Percentiles rank a stretch among this genome's conserved stretches.
phyloP scores from a whole-genome alignment of 2,113 vertebrate species.

The Trinectes maculatus region DNA sequence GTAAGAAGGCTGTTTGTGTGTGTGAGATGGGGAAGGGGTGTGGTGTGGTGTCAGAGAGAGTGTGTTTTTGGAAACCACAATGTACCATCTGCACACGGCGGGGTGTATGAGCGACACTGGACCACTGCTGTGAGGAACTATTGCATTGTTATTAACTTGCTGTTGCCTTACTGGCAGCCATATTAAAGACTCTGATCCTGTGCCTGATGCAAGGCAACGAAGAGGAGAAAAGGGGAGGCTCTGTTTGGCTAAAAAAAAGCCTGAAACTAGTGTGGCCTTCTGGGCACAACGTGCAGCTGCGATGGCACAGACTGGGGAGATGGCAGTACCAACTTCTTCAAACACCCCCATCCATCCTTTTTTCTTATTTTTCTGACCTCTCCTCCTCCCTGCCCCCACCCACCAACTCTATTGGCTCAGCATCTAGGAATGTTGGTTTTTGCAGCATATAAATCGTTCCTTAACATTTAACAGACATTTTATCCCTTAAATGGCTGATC shows the following conservation, averaged over 20 bases:
- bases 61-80: conserved; percentile 76
- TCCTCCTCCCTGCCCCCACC: conserved; percentile 34
- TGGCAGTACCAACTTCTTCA: conserved; percentile 51
- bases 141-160: conserved; percentile 83
- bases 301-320: conserved; percentile 60
- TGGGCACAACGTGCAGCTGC: conserved; percentile 68
- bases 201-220: conserved; percentile 67
- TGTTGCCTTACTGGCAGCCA: conserved; percentile 78
- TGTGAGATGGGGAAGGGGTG: too few relatives aligned
- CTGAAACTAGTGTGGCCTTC: conserved; percentile 52
- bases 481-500: conserved; percentile 36
- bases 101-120: conserved; percentile 77
- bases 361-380: conserved; percentile 27
- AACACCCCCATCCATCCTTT: conserved; percentile 5
- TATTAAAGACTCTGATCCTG: conserved; percentile 78
- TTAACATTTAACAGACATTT: conserved; percentile 12
- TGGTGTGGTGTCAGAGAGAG: conserved; percentile 23
- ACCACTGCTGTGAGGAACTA: conserved; percentile 79
- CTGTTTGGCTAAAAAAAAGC: neutral
- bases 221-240: conserved; percentile 32
- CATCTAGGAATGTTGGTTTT: conserved; percentile 61
- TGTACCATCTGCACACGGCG: conserved; percentile 82
- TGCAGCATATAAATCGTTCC: conserved; percentile 30
- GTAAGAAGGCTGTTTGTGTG: conserved; percentile 41
- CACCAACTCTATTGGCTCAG: conserved; percentile 57